Evolutionary conservation across 2,888 invertebrate genomes (phyloP), one percentile per base, ranked within the genome.

Genomic region (Sclerodermus sp.): DNA sequence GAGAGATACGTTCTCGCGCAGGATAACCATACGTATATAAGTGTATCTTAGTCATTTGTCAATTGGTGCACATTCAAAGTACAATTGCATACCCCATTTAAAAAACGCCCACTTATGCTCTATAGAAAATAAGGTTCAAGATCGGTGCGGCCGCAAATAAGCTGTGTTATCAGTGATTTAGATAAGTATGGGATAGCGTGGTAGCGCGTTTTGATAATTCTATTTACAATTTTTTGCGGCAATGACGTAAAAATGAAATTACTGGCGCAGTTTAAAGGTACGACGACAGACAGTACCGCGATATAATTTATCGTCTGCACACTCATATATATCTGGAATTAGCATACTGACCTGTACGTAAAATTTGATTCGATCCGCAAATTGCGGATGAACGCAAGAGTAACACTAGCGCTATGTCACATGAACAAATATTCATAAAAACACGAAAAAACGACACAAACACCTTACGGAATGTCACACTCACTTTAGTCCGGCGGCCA

Each of bases 381-480:
- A 32, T 39, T 48, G 48, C 51, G 45, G 44, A 48, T 39, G 39
- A 41, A 49, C 51, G 51, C 53, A 49, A 42, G 51, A 49, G 45
- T 50, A 53, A 47, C 57, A 45, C 47, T 50, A 43, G 42, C 57
- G 54, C 54, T 49, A 39, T 53, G 54, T 62, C 56, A 55, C 59
- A 57, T 52, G 38, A 60, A 57, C 51, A 38, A 55, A 53, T 60
- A 55, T 60, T 54, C 51, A 45, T 53, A 55, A 58, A 51, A 58
- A 52, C 62, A 57, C 53, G 49, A 55, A 64, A 55, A 48, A 47
- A 61, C 59, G 59, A 60, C 68, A 64, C 61, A 60, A 71, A 68
- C 70, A 71, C 64, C 57, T 58, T 55, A 51, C 63, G 58, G 70
- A 72, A 72, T 67, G 71, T 73, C 70, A 68, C 67, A 62, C 66